Percentiles rank a stretch among this genome's conserved stretches.
These are phyloP conservation scores for Hemibagrus guttatus DNA, from an alignment of 2,797 vertebrate species.

Conservation along the genomic window DNA sequence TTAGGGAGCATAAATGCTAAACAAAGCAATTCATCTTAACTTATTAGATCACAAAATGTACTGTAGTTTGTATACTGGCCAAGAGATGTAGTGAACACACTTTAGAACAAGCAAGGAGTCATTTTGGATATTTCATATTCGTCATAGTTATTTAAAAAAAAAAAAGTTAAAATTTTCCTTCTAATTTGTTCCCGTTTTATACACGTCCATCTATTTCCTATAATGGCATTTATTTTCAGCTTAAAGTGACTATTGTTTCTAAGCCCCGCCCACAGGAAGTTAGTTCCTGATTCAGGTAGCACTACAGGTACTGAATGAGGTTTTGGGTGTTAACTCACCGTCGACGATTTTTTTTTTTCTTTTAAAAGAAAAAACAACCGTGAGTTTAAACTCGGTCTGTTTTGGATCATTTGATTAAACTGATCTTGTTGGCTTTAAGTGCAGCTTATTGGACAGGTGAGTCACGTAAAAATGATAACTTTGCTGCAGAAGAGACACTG, in stretches of 20 bases:
- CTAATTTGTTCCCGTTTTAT: too few relatives aligned
- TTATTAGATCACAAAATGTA: background rate
- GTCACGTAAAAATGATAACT: background rate
- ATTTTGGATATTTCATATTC: background rate
- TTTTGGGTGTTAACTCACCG: background rate
- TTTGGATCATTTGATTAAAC: background rate
- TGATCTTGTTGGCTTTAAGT: too few relatives aligned
- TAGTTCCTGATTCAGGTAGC: slow-evolving; percentile 12
- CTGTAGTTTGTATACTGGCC: background rate
- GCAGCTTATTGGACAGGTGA: background rate
- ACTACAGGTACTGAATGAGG: background rate
- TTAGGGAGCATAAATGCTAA: background rate
- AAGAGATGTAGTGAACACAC: background rate
- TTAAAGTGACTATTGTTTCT: too few relatives aligned
- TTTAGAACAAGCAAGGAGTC: background rate
- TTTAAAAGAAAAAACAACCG: background rate
- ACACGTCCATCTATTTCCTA: too few relatives aligned
- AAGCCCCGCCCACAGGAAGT: background rate
- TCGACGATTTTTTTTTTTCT: background rate
- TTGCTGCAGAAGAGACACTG: background rate
- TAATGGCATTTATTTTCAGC: too few relatives aligned
- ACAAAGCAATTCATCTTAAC: too few relatives aligned
- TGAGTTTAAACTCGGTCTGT: background rate
- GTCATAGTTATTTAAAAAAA: too few relatives aligned
- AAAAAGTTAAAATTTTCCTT: too few relatives aligned